Conservation (phyloP, 2,888 invertebrate genomes). For the Lissonota sp. region DNA sequence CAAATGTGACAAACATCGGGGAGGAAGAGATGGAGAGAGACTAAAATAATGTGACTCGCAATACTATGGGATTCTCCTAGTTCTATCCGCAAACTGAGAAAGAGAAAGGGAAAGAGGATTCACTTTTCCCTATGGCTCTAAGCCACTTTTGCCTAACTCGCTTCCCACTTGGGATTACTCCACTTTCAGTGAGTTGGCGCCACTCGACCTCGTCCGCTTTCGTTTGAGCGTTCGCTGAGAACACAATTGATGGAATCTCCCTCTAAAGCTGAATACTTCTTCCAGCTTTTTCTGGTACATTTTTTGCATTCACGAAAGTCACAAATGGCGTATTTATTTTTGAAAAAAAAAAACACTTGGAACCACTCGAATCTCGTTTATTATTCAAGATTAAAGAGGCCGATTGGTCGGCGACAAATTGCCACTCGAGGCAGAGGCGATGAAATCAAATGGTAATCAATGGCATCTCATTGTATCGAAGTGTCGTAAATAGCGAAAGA, state of each 20-base stretch:
- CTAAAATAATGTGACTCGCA: slow-evolving; percentile 22
- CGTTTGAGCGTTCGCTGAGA: background rate
- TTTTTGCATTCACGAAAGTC: no score
- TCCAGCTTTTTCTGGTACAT: no score
- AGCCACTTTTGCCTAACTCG: slow-evolving; percentile 21
- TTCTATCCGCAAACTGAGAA: slow-evolving; percentile 7
- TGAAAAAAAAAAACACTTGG: no score
- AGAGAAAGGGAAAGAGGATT: slow-evolving; percentile 13
- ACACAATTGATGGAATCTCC: background rate
- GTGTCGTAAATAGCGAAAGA: no score
- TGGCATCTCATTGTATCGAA: no score
- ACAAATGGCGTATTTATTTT: no score
- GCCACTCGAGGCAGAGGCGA: no score
- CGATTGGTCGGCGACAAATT: no score
- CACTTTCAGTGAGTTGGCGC: slow-evolving; percentile 21
- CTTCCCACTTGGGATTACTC: slow-evolving; percentile 21
- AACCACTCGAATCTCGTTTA: no score
- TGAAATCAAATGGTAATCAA: no score
- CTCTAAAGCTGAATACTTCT: background rate
- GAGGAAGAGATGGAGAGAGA: background rate
- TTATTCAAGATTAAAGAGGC: no score
- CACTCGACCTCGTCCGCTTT: background rate
- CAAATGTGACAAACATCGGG: background rate
- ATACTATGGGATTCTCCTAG: slow-evolving; percentile 7
- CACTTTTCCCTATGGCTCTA: background rate